These are phyloP conservation scores for Crypturellus tataupa DNA, from an alignment of 2,797 vertebrate genomes.

Conservation along the genomic window DNA sequence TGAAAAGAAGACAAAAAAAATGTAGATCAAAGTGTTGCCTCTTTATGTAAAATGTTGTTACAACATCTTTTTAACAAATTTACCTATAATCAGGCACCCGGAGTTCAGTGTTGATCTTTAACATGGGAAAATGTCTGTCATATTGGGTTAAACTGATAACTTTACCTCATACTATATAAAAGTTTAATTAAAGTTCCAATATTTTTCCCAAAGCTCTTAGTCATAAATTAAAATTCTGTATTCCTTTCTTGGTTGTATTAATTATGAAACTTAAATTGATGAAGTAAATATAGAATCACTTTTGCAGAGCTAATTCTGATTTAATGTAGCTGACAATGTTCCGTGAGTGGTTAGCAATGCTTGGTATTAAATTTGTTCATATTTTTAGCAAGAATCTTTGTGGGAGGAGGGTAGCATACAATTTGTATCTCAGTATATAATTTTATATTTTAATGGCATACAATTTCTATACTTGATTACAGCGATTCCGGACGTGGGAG, in stretches of 20 bases:
- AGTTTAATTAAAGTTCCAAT: neutral
- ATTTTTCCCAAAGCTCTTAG: neutral
- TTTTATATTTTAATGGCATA: slow-evolving; percentile 51
- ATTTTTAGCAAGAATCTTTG: slow-evolving; percentile 54
- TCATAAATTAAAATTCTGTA: neutral
- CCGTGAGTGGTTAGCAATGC: slow-evolving; percentile 22
- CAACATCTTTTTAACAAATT: neutral
- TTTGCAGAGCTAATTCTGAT: slow-evolving; percentile 27
- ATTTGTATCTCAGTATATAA: neutral
- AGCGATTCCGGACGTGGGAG: slow-evolving; percentile 98
- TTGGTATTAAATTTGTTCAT: slow-evolving; percentile 51
- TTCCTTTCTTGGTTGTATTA: neutral
- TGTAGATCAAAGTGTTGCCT: neutral
- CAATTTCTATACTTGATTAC: slow-evolving; percentile 66
- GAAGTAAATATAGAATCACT: slow-evolving; percentile 12
- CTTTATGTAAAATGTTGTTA: neutral
- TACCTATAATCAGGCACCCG: neutral
- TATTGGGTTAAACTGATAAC: neutral
- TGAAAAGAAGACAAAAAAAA: neutral
- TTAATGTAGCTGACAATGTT: neutral
- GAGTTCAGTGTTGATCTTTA: neutral
- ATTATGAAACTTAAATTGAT: neutral
- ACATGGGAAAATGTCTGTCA: neutral
- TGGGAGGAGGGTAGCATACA: slow-evolving; percentile 52
- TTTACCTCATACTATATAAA: neutral